Percentiles rank a stretch among this genome's conserved stretches.
phyloP scores from a whole-genome alignment of 2,888 invertebrate species.

The Pandemis heparana region DNA sequence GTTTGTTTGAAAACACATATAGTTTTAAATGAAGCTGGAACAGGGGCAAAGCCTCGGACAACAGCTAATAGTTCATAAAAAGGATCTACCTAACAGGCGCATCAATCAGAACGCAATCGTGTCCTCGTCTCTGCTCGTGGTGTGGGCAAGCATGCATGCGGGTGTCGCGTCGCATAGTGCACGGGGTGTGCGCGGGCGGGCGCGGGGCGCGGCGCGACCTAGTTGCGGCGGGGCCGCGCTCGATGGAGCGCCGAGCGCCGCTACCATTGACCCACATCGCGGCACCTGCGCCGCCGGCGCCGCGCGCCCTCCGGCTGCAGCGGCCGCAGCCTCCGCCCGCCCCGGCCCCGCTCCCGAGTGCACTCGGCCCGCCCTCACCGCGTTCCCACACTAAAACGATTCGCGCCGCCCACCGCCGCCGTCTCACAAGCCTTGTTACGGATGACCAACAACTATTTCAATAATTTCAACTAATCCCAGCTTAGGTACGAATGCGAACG shows the following conservation, averaged over 20 bases:
- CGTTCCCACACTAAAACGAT: not conserved
- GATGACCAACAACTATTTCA: not conserved
- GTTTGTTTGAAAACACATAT: too few species aligned
- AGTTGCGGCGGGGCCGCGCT: conserved; percentile 48
- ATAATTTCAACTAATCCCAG: not conserved
- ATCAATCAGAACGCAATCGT: too few species aligned
- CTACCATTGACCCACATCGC: conserved; percentile 61
- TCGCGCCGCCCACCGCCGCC: not conserved
- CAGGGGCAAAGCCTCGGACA: too few species aligned
- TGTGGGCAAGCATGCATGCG: not conserved
- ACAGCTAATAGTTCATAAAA: too few species aligned
- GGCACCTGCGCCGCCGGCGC: conserved; percentile 48
- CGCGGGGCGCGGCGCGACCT: conserved; percentile 41
- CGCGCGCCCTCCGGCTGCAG: conserved; percentile 5
- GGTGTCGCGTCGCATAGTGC: not conserved
- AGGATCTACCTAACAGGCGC: too few species aligned
- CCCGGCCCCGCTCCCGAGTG: not conserved
- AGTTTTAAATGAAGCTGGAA: too few species aligned
- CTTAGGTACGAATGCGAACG: not conserved
- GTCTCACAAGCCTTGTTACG: not conserved
- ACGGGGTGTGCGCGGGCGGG: conserved; percentile 40
- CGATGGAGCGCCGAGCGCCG: conserved; percentile 53
- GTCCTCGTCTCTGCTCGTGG: not conserved
- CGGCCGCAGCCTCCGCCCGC: conserved; percentile 11
- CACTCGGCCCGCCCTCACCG: conserved; percentile 2